Base-by-base conservation (phyloP, 2,797 vertebrate genomes). In the Muscicapa comitata region DNA sequence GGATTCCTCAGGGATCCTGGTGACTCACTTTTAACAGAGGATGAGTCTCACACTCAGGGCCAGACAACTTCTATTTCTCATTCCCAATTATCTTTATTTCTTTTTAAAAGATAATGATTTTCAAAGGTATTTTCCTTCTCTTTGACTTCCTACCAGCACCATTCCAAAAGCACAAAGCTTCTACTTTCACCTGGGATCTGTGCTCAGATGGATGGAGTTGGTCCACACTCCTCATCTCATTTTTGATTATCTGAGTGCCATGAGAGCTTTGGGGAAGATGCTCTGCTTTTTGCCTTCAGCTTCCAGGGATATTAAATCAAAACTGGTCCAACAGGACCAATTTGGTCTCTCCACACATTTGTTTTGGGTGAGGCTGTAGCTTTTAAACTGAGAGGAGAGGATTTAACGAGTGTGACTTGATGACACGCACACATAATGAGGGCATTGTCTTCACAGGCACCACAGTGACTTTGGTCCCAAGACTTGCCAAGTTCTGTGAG, bases 381-480 rank as follows among this genome's bases (percentile, higher is more conserved):
- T 82, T 87, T 96, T 88, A 47, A 87, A 85, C 45, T 17, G 65
- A 73, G 65, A 88, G 71, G 17, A 78, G 82, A 86, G 61, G 72
- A 94, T 93, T 93, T 91, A 92, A 89, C 1, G 4, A 90, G 43
- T 3, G 47, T 47, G 73, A 88, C 50, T 91, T 78, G 96, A 95
- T 86, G 95, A 95, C 95, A 95, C 11, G 4, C 31, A n/a, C 1
- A 2, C 68, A 91, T 77, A 96, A 90, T 35, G 79, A 88, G 66
- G 43, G 55, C 17, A 96, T 93, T 96, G 95, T 96, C 88, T 93
- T 77, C 92, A 55, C 42, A 90, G 88, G 93, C 89, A 95, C 89
- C 95, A 93, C 90, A 94, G 91, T 51, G 94, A 90, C 76, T 95
- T 78, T 45, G 54, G 73, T 47, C 66, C 82, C 7, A 6, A 61